These are phyloP conservation scores for Furnarius figulus DNA, from an alignment of 2,113 vertebrate species.

Conservation along the genomic window DNA sequence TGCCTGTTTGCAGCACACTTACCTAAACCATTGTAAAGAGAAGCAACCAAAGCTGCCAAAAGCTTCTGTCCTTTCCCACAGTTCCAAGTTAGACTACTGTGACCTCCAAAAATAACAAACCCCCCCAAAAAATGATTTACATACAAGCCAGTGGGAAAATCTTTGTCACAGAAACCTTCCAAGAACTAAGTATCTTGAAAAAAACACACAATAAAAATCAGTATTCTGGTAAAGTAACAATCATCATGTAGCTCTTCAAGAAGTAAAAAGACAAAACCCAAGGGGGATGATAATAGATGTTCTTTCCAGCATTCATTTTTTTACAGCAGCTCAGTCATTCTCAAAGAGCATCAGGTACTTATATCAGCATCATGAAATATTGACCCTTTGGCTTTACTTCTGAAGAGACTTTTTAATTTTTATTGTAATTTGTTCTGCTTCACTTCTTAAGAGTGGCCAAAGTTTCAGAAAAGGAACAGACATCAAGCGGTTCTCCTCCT, in stretches of 20 bases:
- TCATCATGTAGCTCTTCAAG: neutral
- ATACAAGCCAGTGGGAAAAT: neutral
- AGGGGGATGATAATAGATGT: neutral
- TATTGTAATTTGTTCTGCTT: constrained; percentile 19
- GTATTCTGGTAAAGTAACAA: neutral
- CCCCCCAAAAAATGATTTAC: neutral
- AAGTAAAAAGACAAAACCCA: neutral
- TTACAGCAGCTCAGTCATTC: constrained; percentile 15
- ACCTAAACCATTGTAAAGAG: neutral
- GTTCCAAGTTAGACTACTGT: neutral
- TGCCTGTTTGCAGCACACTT: neutral
- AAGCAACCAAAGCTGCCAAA: neutral
- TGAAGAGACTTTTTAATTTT: constrained; percentile 14
- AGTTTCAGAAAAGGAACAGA: neutral
- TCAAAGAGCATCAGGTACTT: constrained; percentile 12
- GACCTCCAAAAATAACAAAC: neutral
- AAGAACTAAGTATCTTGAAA: neutral
- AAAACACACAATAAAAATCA: neutral
- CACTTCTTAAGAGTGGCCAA: neutral
- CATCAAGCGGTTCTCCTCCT: neutral
- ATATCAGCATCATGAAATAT: constrained; percentile 3
- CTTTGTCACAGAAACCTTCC: neutral
- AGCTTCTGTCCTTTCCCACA: neutral
- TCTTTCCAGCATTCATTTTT: neutral
- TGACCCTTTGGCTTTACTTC: constrained; percentile 17